A percentile compares a stretch with the other conserved stretches of the same genome.
Evolutionary conservation across 2,113 vertebrate species (phyloP).

Genomic region (Datnioides undecimradiatus): DNA sequence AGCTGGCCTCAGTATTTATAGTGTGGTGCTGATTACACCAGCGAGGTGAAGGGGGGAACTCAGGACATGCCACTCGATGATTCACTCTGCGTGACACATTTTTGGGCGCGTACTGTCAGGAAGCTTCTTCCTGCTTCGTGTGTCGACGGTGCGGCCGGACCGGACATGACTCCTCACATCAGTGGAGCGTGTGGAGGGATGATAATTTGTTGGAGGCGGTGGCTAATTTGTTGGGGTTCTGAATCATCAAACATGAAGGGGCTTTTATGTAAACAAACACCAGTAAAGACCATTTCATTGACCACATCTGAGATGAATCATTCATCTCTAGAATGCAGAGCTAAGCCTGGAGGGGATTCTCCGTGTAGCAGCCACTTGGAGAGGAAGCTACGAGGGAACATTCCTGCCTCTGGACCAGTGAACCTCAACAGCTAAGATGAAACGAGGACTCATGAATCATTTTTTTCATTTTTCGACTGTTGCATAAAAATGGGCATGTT

Average conservation of each 20-base stretch:
- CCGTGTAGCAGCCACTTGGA: conserved; percentile 23
- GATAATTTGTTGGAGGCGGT: conserved; percentile 63
- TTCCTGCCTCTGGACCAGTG: conserved; percentile 44
- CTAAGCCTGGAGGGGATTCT: conserved; percentile 59
- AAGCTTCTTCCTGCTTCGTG: conserved; percentile 47
- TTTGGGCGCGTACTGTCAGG: conserved; percentile 37
- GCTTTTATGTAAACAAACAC: conserved; percentile 72
- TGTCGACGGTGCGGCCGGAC: conserved; percentile 33
- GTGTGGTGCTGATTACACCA: conserved; percentile 50
- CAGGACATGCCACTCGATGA: conserved; percentile 72
- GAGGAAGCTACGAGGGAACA: conserved; percentile 31
- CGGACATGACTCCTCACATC: conserved; percentile 64
- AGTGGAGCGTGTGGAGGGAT: conserved; percentile 31
- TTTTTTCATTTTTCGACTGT: conserved; percentile 29
- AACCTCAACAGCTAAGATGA: conserved; percentile 18
- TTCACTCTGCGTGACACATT: conserved; percentile 62
- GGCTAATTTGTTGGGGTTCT: conserved; percentile 68
- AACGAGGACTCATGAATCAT: conserved; percentile 38
- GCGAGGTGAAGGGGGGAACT: conserved; percentile 20
- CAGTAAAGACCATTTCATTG: conserved; percentile 63
- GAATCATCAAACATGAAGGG: conserved; percentile 71
- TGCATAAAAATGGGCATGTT: conserved; percentile 14
- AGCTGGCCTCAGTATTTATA: conserved; percentile 52
- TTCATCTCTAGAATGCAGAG: conserved; percentile 32
- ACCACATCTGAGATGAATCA: conserved; percentile 78